phyloP scores from a whole-genome alignment of 2,113 vertebrate species.

The Tachycineta bicolor region DNA sequence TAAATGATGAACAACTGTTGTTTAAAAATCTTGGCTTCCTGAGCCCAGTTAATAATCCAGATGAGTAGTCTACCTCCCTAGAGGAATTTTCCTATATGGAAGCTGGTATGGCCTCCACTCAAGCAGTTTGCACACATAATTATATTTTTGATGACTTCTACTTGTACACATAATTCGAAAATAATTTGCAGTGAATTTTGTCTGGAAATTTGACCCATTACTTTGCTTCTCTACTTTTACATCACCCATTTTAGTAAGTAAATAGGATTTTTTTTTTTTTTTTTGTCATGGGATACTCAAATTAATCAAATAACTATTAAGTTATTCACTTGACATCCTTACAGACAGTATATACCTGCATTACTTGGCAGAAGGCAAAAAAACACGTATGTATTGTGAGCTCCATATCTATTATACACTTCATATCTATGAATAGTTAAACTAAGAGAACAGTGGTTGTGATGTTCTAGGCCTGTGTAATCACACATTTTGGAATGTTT shows the following conservation, averaged over 20 bases:
- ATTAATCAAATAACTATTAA: not conserved
- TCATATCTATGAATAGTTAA: not conserved
- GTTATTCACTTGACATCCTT: not conserved
- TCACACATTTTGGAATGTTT: not conserved
- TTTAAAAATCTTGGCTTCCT: not conserved
- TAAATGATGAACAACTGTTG: not conserved
- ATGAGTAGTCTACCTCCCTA: not conserved
- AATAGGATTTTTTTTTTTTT: not conserved
- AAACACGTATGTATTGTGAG: accelerated
- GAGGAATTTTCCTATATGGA: not conserved
- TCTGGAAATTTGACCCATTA: not conserved
- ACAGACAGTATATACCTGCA: not conserved
- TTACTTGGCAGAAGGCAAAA: not conserved
- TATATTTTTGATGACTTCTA: not conserved
- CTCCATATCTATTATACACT: not conserved
- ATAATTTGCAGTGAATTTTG: not conserved
- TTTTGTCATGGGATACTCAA: not conserved
- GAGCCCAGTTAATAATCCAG: not conserved
- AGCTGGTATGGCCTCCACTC: not conserved
- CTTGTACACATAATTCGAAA: not conserved
- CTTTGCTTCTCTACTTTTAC: not conserved
- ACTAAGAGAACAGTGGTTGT: not conserved
- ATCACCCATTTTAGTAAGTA: not conserved
- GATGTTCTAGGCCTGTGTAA: not conserved
- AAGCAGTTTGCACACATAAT: not conserved